Evolutionary conservation across 2,113 vertebrate genomes (phyloP).

Genomic region (Peromyscus polionotus): DNA sequence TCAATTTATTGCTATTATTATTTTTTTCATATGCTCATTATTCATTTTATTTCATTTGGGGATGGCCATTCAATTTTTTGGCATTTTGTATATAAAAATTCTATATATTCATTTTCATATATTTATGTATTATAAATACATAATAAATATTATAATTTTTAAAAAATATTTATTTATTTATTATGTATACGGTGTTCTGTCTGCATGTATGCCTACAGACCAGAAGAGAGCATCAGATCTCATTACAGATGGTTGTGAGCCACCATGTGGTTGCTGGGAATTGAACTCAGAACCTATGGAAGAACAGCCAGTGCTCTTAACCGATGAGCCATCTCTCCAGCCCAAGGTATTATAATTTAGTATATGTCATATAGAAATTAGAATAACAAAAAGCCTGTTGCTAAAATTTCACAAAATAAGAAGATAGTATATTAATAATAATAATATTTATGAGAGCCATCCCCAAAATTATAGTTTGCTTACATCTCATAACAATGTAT

Average conservation of each 20-base stretch:
- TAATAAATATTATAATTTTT: background rate
- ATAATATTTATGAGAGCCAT: background rate
- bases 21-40: background rate
- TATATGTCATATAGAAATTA: background rate
- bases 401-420: background rate
- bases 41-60: background rate
- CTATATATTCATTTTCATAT: background rate
- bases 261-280: too few relatives aligned
- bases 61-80: background rate
- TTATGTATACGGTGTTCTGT: too few relatives aligned
- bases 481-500: background rate
- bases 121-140: background rate
- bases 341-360: background rate
- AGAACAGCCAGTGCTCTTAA: too few relatives aligned
- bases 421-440: background rate
- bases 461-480: background rate
- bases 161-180: too few relatives aligned
- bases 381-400: background rate
- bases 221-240: too few relatives aligned
- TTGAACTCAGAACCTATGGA: too few relatives aligned
- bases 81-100: background rate
- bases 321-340: too few relatives aligned
- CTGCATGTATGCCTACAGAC: too few relatives aligned
- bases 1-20: background rate
- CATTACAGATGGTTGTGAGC: too few relatives aligned